Conservation (phyloP, 2,113 vertebrate species). For the Neogobius melanostomus region DNA sequence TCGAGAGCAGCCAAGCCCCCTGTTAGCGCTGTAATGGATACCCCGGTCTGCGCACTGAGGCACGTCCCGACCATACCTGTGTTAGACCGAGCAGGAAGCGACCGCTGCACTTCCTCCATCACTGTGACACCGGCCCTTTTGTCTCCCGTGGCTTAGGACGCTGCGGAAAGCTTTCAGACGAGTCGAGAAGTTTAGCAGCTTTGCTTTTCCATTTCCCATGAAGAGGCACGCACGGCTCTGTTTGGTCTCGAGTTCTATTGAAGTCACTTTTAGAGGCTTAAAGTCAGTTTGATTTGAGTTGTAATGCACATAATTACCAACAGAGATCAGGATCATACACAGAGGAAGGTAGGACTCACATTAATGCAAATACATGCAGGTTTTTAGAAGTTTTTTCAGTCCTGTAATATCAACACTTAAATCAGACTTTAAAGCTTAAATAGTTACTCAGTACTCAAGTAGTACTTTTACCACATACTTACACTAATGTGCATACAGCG, state of each 20-base stretch:
- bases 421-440: no score
- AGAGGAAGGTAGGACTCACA: not conserved
- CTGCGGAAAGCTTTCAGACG: slow-evolving; percentile 24
- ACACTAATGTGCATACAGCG: no score
- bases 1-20: slow-evolving; percentile 47
- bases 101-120: slow-evolving; percentile 77
- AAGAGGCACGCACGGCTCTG: slow-evolving; percentile 46
- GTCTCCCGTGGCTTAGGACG: slow-evolving; percentile 65
- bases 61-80: slow-evolving; percentile 68
- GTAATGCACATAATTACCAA: no score
- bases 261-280: not conserved
- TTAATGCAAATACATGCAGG: no score
- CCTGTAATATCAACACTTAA: no score
- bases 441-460: no score
- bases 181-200: slow-evolving; percentile 48
- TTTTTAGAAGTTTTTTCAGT: no score
- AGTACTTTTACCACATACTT: no score
- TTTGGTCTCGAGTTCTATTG: slow-evolving; percentile 17
- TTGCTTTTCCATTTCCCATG: slow-evolving; percentile 79
- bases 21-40: slow-evolving; percentile 79
- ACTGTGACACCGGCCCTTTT: slow-evolving; percentile 76
- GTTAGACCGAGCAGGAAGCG: slow-evolving; percentile 70
- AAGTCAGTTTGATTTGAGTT: no score
- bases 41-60: slow-evolving; percentile 47
- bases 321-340: not conserved